Base-by-base conservation (phyloP, 2,113 vertebrate genomes). In the Sprattus sprattus region DNA sequence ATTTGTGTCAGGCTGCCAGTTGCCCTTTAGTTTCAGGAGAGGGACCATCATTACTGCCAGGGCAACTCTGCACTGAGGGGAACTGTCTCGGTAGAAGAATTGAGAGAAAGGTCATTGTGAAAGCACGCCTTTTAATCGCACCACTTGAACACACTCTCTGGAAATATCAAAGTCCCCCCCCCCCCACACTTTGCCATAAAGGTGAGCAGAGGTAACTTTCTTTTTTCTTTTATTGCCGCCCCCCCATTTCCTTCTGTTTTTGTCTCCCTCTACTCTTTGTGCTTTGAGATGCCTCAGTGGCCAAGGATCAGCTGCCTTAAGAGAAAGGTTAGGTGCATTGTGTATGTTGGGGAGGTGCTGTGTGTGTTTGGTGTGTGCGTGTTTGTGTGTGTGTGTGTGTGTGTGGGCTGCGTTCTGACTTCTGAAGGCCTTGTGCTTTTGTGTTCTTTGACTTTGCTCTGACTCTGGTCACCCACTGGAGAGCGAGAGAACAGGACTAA, bases 91-190 rank as follows among this genome's bases (percentile, higher is more conserved):
- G 71, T 83, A 81, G 87, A 86, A 83, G 67, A 50, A n/a, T 11
- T 22, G n/a, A 64, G 85, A 81, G 85, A 90, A 91, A 91, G 89
- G 91, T 91, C 87, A 87, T 45, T 16, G 81, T 84, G 83, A 90
- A 91, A 85, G 86, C 88, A 83, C 67, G 86, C 81, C 82, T 89
- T 89, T 89, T 86, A 87, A 88, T 89, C 81, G 54, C 81, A 85
- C 81, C 45, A 85, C 81, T 84, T 86, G 67, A 47, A 88, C 82
- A 50, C 75, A 81, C 78, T 83, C 45, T 64, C 46, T 52, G 81
- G 83, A 85, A 86, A 88, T 86, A 88, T 91, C 86, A 89, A 82
- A 86, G 88, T 75, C 82, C 67, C 78, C 50, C 71, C 22, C 82
- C 49, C 54, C 82, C 16, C 44, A 9, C 39, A 39, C 39, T 67